These are phyloP conservation scores for Epizoanthus rinbou DNA, from an alignment of 92 coral and sea anemone species.

Conservation along the genomic window DNA sequence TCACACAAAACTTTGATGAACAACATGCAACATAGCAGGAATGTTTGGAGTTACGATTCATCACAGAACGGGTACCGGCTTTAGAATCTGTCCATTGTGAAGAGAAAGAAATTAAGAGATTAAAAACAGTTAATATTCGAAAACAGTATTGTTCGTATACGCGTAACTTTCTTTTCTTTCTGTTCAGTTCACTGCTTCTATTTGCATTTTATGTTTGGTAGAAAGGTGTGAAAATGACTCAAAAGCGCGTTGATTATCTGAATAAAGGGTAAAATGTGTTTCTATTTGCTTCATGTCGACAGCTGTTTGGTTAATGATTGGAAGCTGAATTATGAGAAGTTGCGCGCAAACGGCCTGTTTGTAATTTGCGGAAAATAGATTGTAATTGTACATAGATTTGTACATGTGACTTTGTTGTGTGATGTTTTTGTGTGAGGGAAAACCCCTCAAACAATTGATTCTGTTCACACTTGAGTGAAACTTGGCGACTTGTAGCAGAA, in stretches of 20 bases:
- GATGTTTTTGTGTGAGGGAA: constrained; percentile 16
- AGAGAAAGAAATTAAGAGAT: constrained; percentile 3
- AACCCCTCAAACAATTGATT: constrained; percentile 5
- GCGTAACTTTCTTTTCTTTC: too few relatives aligned
- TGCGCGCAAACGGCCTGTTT: not conserved
- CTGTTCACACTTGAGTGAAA: not conserved
- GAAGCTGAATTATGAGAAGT: not conserved
- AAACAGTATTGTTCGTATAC: not conserved
- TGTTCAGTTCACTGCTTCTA: too few relatives aligned
- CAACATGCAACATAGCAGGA: not conserved
- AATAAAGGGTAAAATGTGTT: too few relatives aligned
- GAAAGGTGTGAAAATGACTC: too few relatives aligned
- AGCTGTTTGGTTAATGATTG: not conserved
- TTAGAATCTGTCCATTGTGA: not conserved
- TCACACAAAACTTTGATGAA: constrained; percentile 7
- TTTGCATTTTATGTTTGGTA: too few relatives aligned
- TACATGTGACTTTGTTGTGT: not conserved
- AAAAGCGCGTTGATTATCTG: too few relatives aligned
- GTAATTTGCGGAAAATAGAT: not conserved
- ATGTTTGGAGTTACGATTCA: not conserved
- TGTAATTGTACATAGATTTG: not conserved
- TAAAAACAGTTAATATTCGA: not conserved
- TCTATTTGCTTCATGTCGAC: not conserved
- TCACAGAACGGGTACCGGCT: constrained; percentile 17
- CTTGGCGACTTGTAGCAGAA: too few relatives aligned